phyloP scores from a whole-genome alignment of 30 jellyfish, hydroid and myxozoan genomes.

The Sanderia malayensis region DNA sequence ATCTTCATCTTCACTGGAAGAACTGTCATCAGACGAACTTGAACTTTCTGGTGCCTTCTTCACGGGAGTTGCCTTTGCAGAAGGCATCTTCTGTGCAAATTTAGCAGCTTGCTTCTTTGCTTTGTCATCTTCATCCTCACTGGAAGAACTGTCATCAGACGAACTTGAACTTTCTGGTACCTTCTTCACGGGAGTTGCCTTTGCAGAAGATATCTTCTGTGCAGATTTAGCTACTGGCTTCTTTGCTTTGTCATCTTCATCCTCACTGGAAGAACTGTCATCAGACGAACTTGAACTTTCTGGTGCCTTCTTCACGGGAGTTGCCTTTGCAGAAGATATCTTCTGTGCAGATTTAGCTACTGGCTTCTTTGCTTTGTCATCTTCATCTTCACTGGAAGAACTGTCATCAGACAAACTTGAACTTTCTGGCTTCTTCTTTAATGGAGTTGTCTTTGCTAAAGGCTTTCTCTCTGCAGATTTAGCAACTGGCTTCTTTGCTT shows the following conservation, averaged over 20 bases:
- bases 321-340: background rate
- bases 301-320: slow-evolving; percentile 4
- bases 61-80: slow-evolving; percentile 1
- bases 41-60: slow-evolving; percentile 25
- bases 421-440: slow-evolving; percentile 30
- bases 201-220: background rate
- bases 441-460: background rate
- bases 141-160: slow-evolving; percentile 1
- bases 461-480: background rate
- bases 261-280: slow-evolving; percentile 10
- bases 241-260: background rate
- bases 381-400: slow-evolving; percentile 10
- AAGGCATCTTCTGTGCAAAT: background rate
- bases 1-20: slow-evolving; percentile 42
- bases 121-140: background rate
- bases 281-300: background rate
- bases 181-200: background rate
- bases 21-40: slow-evolving; percentile 21
- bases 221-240: background rate
- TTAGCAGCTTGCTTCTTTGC: background rate
- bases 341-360: background rate
- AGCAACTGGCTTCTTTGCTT: background rate
- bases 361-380: background rate
- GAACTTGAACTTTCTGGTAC: background rate
- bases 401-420: slow-evolving; percentile 5